Base-by-base conservation (phyloP, 23 tunicate genomes). In the Styela clava region DNA sequence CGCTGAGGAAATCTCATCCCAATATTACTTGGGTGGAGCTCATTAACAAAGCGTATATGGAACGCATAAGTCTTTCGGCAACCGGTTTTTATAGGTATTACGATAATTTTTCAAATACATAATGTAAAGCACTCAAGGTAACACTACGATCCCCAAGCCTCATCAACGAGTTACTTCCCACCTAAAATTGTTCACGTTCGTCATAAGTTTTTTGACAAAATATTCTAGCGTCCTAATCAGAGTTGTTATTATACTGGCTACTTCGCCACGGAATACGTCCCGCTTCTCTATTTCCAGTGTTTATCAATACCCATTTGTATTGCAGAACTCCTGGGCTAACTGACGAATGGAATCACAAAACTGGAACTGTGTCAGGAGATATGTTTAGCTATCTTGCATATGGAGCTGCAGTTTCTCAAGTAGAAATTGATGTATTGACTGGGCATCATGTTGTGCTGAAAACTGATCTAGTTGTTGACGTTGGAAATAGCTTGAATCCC, bases 381-480 rank as follows among this genome's bases (percentile, higher is more conserved):
- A 74, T 79, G 34, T 78, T 62, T 34, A 68, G 31, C 63, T 94
- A 94, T 61, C 73, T 65, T 30, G 35, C 94, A 2, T 84, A 62
- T 52, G 98, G 94, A 1, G 90, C 86, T 22, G 87, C 94, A 9
- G 85, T 82, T 22, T 73, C 88, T 21, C 84, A 84, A 81, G 98
- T 94, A n/a, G n/a, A n/a, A n/a, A n/a, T n/a, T n/a, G n/a, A n/a
- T n/a, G n/a, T n/a, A n/a, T n/a, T n/a, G n/a, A 94, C 98, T 36
- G 98, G 98, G 26, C 89, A 94, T 63, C 98, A 94, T 74, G 56
- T 74, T 7, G 69, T 84, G 23, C 44, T 85, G 37, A 69, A 70
- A 33, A 85, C 90, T 51, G 98, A 94, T 51, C 85, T 94, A 21
- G 90, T 94, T 9, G 85, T 94, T 82, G 98, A 94, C 68, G 84